Conservation (phyloP, 2,797 vertebrate genomes). For the Fringilla coelebs region DNA sequence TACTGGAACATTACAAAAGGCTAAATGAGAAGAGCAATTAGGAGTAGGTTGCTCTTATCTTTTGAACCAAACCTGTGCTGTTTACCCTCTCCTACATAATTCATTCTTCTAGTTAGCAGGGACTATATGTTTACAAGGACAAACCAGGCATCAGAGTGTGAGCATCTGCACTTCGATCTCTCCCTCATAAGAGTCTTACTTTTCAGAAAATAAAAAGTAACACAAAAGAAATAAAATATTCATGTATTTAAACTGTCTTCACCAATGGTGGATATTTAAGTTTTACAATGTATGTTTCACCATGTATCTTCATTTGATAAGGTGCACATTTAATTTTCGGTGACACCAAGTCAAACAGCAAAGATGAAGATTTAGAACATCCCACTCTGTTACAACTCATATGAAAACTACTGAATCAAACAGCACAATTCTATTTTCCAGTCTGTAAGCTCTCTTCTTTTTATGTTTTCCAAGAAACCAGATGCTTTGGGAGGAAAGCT, state of each 20-base stretch:
- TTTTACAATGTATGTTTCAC: not conserved
- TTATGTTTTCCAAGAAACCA: not conserved
- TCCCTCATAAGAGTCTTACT: not conserved
- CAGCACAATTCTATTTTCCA: not conserved
- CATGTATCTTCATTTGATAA: not conserved
- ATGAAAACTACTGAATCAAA: not conserved
- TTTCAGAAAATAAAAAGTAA: not conserved
- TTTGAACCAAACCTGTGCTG: not conserved
- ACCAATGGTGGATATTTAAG: not conserved
- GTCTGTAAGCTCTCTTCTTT: not conserved
- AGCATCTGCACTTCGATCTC: not conserved
- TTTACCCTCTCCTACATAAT: not conserved
- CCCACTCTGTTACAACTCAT: not conserved
- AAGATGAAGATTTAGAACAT: not conserved
- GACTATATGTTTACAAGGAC: not conserved
- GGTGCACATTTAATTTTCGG: not conserved
- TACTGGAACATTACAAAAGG: not conserved
- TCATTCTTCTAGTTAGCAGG: not conserved
- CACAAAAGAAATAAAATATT: not conserved
- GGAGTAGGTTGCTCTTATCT: not conserved
- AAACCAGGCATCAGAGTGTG: not conserved
- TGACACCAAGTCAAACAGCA: not conserved
- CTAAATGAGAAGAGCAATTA: not conserved
- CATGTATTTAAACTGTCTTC: not conserved
- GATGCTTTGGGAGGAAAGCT: not conserved